These are phyloP conservation scores for Phaetusa simplex DNA, from an alignment of 2,113 vertebrate genomes.

Conservation along the genomic window DNA sequence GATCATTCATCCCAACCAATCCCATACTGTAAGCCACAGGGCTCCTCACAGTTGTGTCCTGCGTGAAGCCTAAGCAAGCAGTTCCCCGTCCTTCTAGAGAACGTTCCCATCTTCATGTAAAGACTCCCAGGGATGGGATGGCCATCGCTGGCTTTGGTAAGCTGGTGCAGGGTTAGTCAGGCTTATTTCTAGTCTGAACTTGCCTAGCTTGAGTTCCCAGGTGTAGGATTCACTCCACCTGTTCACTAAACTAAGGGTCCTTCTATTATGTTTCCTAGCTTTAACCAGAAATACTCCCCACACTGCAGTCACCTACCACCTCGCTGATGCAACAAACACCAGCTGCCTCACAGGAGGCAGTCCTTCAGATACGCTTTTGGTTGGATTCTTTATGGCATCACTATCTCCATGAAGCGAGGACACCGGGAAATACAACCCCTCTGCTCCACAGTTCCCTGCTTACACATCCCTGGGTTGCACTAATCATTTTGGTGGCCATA, in stretches of 20 bases:
- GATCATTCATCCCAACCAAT: neutral
- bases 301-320: neutral
- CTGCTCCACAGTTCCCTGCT: neutral
- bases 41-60: neutral
- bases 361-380: neutral
- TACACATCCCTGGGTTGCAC: neutral
- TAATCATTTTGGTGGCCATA: neutral
- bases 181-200: neutral
- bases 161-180: neutral
- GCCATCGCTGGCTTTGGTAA: neutral
- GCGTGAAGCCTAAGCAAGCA: neutral
- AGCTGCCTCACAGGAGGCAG: neutral
- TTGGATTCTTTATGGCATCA: neutral
- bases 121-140: neutral
- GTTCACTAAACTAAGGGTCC: neutral
- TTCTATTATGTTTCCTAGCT: neutral
- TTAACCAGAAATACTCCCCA: neutral
- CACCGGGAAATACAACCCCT: neutral
- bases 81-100: neutral
- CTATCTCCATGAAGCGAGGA: neutral
- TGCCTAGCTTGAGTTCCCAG: neutral
- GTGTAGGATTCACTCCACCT: neutral
- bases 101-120: neutral
- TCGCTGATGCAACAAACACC: neutral
- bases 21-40: accelerated